Evolutionary conservation across 2,888 invertebrate genomes (phyloP), one percentile per base, ranked within the genome.

Genomic region (Sesamia inferens): DNA sequence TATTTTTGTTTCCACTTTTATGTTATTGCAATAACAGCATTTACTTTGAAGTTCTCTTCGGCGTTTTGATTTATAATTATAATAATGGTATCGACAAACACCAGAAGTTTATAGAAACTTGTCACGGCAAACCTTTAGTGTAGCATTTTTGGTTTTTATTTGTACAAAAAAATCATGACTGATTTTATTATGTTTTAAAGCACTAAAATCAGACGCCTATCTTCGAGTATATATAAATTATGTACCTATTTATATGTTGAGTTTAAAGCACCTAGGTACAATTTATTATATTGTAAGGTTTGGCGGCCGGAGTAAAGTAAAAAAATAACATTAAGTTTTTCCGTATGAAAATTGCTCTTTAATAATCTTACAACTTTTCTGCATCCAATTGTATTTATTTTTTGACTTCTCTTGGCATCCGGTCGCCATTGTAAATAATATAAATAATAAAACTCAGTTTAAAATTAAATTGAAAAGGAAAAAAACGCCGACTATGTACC

Each of bases 401-500:
- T 82, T 87, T 87, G 85, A 87, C 89, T 91, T 90, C 85, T 88
- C 85, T 87, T 87, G 87, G 86, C 84, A 83, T 31, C 19, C 39
- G 72, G 88, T 86, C 81, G 83, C 83, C 74, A 84, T 87, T 94
- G 94, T 95, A 95, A 92, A 94, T 94, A 94, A 89, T 84, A 90
- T 86, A 81, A 85, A 87, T 82, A 87, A 86, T n/a, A 75, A 79
- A 83, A 85, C 87, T 85, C 87, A 82, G 86, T 88, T 87, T 79
- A 82, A 84, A 88, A 73, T 83, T 84, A 80, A 85, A 86, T 85
- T 83, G 81, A 72, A 83, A 85, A 78, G 79, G 78, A 87, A 86
- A 88, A 31, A 90, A 93, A 92, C 94, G 94, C 95, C 93, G 94
- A 95, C 94, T 90, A 94, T 92, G 96, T 96, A 96, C 96, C 96